A percentile compares a stretch with the other conserved stretches of the same genome.
Conservation (phyloP, 2,113 vertebrate genomes). For the Alaudala cheleensis region DNA sequence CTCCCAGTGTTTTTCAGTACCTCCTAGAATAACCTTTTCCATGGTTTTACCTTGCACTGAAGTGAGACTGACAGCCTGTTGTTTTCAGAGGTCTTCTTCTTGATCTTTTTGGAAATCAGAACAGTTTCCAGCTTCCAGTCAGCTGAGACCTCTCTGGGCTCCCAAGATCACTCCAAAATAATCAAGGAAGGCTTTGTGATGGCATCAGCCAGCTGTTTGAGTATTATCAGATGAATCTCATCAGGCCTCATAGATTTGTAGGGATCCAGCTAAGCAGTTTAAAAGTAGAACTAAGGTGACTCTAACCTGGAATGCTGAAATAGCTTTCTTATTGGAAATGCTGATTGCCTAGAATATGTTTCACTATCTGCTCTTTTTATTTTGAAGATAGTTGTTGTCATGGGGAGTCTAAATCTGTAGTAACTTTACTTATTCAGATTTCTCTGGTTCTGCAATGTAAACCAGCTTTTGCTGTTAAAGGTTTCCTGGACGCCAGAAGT, state of each 20-base stretch:
- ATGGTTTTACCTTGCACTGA: neutral
- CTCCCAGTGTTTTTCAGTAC: neutral
- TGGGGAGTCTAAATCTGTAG: neutral
- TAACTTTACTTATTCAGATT: neutral
- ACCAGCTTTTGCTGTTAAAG: neutral
- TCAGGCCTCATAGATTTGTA: neutral
- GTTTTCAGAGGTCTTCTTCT: neutral
- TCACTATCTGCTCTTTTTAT: neutral
- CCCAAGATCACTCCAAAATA: neutral
- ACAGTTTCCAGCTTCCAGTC: neutral
- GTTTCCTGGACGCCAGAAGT: neutral
- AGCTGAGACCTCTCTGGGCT: neutral
- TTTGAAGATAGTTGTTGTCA: neutral
- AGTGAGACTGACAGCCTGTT: neutral
- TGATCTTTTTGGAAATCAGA: neutral
- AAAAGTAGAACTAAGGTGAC: neutral
- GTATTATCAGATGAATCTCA: neutral
- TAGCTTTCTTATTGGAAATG: neutral
- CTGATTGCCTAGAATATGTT: neutral
- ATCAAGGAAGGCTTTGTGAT: accelerated
- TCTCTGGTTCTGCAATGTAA: neutral
- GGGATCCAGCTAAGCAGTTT: neutral
- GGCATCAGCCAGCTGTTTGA: neutral
- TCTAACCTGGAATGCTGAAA: neutral
- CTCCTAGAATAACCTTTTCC: neutral